Evolutionary conservation across 2,797 vertebrate genomes (phyloP), one percentile per base, ranked within the genome.

Genomic region (Sparidentex hasta): DNA sequence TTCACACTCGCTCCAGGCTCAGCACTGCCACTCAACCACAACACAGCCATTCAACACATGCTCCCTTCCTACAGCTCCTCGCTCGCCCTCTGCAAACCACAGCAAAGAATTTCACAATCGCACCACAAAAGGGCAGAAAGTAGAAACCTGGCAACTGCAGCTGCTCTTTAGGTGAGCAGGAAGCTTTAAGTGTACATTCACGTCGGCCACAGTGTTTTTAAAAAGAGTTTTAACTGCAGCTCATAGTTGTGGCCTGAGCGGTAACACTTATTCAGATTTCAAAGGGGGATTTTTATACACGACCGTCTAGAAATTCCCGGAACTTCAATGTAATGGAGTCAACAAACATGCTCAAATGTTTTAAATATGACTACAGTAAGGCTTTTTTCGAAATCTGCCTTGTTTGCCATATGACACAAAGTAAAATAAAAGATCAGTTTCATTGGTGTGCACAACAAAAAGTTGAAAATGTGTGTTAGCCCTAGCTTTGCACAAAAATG

Each of bases 91-190:
- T 79, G 82, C 78, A 63, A 84, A 87, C 82, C 90, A 78, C 83
- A 81, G 92, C 81, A 86, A 93, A 92, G 88, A 93, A 93, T 93
- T 90, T 93, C 89, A 92, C 92, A 87, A 90, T 87, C 63, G 5
- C 5, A 81, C 91, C 91, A 89, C 88, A 93, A 91, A 85, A 81
- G 74, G 64, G 74, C 80, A 85, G 76, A 84, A 90, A 91, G 80
- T 78, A 71, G 80, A 93, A 90, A 88, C 86, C 81, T 91, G 88
- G 88, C 78, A 86, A 80, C 73, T 78, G 23, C 83, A 89, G 91
- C 87, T 80, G 86, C 86, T 87, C 77, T 89, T 88, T 90, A 87
- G 86, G 90, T 90, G 85, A 81, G 78, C 71, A 65, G 48, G 77
- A 67, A 74, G 87, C 61, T 80, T 55, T 51, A 54, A 76, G 76